These are phyloP conservation scores for Synaphobranchus kaupii DNA, from an alignment of 2,797 vertebrate genomes.

Conservation along the genomic window DNA sequence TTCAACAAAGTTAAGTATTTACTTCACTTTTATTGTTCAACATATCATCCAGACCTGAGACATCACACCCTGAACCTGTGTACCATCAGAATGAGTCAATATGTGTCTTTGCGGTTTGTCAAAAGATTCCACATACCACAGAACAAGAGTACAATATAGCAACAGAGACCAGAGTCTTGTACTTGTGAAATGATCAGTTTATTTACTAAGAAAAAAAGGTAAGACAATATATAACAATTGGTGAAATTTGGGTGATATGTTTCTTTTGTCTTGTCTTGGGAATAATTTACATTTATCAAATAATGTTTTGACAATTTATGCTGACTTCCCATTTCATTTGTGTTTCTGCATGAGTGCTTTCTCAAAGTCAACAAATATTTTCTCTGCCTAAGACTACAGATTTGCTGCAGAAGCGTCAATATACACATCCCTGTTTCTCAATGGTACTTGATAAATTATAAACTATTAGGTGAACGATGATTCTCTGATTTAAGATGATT, in stretches of 20 bases:
- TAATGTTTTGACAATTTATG: background rate
- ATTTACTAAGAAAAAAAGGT: background rate
- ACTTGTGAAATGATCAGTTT: background rate
- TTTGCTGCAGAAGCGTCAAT: background rate
- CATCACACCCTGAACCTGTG: constrained; percentile 29
- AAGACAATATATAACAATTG: background rate
- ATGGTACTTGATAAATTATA: background rate
- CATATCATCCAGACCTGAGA: constrained; percentile 27
- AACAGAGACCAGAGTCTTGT: constrained; percentile 13
- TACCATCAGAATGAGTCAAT: constrained; percentile 37
- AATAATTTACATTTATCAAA: constrained; percentile 1
- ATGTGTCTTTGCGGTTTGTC: constrained; percentile 37
- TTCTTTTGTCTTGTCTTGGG: background rate
- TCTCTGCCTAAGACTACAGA: background rate
- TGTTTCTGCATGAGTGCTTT: background rate
- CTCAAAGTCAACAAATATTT: background rate
- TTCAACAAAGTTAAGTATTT: background rate
- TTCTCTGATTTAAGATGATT: too few species aligned
- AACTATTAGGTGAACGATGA: background rate
- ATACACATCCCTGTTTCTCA: background rate
- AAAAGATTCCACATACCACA: constrained; percentile 43
- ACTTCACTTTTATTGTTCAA: background rate
- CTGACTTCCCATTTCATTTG: background rate
- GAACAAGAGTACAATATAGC: constrained; percentile 29
- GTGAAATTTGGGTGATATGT: background rate